Percentiles rank a stretch among this genome's conserved stretches.
Conservation (phyloP, 2,113 vertebrate genomes). For the Mesitornis unicolor region DNA sequence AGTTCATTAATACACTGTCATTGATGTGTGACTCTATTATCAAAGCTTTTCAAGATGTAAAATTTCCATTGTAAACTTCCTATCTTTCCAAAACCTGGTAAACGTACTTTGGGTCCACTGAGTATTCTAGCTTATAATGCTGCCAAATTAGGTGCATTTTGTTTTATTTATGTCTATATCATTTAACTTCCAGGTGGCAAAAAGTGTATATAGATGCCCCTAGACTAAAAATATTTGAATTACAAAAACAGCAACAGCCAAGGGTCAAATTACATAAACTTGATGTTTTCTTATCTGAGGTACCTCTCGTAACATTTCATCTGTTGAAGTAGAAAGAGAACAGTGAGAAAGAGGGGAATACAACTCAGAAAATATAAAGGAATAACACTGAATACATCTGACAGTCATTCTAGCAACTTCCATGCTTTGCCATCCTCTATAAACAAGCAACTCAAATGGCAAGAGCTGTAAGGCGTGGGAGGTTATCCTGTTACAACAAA, state of each 20-base stretch:
- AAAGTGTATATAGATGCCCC: neutral
- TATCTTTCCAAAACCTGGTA: neutral
- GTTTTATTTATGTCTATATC: neutral
- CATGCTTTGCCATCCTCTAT: neutral
- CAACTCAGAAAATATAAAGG: neutral
- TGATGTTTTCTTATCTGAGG: neutral
- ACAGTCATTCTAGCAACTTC: neutral
- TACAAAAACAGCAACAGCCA: neutral
- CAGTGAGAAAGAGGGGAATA: neutral
- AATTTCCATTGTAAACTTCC: neutral
- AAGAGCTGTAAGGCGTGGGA: neutral
- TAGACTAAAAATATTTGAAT: neutral
- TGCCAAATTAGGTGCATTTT: neutral
- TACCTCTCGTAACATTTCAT: neutral
- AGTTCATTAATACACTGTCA: slow-evolving; percentile 30
- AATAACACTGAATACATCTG: neutral
- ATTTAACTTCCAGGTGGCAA: neutral
- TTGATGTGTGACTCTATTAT: slow-evolving; percentile 30
- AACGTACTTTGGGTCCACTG: neutral
- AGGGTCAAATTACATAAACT: neutral
- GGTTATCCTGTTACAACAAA: neutral
- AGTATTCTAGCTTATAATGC: neutral
- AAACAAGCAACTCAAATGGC: neutral
- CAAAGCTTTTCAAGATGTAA: neutral
- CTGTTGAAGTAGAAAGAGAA: neutral